Conservation (phyloP, 2,113 vertebrate species). For the Cryptoleucopteryx plumbea region DNA sequence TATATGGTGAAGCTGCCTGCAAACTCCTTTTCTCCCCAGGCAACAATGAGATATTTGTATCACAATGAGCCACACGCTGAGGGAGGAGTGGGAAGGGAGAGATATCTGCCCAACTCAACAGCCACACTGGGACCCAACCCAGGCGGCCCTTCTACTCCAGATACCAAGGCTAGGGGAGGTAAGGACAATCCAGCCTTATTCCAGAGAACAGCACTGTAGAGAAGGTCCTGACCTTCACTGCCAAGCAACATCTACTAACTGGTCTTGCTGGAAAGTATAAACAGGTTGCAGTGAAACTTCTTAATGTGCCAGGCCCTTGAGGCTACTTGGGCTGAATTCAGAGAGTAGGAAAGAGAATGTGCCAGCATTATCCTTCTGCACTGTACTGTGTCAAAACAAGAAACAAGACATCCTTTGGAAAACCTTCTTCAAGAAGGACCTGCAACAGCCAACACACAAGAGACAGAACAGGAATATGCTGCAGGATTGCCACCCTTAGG, state of each 20-base stretch:
- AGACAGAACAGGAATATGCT: neutral
- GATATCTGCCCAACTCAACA: neutral
- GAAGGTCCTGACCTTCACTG: neutral
- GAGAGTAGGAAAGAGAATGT: neutral
- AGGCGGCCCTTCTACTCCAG: neutral
- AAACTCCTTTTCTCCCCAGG: neutral
- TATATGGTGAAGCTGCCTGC: neutral
- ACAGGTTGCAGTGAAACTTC: neutral
- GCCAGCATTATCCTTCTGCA: neutral
- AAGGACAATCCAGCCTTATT: neutral
- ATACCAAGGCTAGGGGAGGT: neutral
- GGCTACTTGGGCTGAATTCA: neutral
- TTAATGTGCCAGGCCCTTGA: neutral
- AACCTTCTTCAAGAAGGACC: neutral
- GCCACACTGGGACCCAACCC: neutral
- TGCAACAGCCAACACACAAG: neutral
- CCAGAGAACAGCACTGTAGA: neutral
- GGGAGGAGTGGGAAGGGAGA: neutral
- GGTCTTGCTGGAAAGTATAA: neutral
- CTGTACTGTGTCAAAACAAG: neutral
- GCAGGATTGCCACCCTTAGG: neutral
- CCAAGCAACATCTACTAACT: neutral
- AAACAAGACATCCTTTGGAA: neutral
- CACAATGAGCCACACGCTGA: slow-evolving; percentile 27
- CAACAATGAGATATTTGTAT: slow-evolving; percentile 29